Evolutionary conservation across 2,888 invertebrate genomes (phyloP).

Genomic region (Drosophila fulvimacula): DNA sequence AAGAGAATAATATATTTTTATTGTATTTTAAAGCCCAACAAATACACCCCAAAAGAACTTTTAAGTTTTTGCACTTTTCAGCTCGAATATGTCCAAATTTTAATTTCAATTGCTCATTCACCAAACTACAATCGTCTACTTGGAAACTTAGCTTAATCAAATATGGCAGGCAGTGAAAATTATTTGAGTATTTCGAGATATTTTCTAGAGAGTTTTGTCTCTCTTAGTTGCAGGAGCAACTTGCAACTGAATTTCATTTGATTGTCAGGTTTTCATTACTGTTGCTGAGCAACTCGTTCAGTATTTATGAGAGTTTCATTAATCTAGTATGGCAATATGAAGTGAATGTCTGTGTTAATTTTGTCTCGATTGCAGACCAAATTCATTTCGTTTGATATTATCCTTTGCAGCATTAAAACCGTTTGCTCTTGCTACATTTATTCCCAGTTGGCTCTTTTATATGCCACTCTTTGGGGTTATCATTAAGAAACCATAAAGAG

Average conservation of each 20-base stretch:
- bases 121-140: background rate
- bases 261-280: background rate
- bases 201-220: background rate
- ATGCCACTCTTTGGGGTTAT: background rate
- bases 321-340: background rate
- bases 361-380: constrained; percentile 7
- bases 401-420: background rate
- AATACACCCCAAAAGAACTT: too few relatives aligned
- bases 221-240: background rate
- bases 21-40: too few relatives aligned
- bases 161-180: background rate
- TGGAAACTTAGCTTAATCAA: background rate
- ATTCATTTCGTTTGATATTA: constrained; percentile 1
- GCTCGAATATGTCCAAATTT: too few relatives aligned
- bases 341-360: background rate
- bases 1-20: too few relatives aligned
- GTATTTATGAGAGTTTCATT: background rate
- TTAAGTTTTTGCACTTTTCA: too few relatives aligned
- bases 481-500: constrained; percentile 6
- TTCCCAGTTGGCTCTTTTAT: background rate
- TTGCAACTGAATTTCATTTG: background rate
- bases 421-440: background rate
- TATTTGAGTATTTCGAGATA: background rate
- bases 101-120: too few relatives aligned
- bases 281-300: background rate